These are phyloP conservation scores for Microcebus lehilahytsara DNA, from an alignment of 2,113 vertebrate genomes.

Conservation along the genomic window DNA sequence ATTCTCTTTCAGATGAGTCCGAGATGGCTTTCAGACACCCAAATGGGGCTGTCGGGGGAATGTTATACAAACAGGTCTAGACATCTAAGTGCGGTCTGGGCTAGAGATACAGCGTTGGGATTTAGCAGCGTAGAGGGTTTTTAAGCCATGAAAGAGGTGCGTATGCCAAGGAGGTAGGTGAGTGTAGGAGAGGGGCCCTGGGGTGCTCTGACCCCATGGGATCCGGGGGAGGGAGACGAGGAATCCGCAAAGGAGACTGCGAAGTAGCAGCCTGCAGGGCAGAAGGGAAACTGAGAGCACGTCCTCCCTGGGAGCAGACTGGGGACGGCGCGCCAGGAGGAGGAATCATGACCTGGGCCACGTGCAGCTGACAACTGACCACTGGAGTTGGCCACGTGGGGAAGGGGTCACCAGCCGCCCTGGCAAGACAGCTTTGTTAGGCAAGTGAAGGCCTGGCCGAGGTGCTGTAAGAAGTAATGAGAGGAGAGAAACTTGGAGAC, in stretches of 20 bases:
- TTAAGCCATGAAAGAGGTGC: neutral
- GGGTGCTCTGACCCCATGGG: neutral
- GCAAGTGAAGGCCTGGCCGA: rapidly evolving
- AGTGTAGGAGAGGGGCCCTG: neutral
- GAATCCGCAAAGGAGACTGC: neutral
- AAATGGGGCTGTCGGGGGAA: neutral
- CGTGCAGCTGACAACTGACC: neutral
- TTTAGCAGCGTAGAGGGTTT: neutral
- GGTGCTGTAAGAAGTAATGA: neutral
- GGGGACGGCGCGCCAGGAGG: neutral
- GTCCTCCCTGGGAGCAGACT: neutral
- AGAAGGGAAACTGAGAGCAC: no score
- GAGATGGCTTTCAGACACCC: neutral
- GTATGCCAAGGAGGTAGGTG: neutral
- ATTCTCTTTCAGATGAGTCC: neutral
- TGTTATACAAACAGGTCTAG: neutral
- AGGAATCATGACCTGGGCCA: neutral
- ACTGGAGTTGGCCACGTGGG: rapidly evolving
- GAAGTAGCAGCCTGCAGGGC: neutral
- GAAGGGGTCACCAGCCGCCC: neutral
- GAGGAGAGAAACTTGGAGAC: neutral
- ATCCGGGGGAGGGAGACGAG: neutral
- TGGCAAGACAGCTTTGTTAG: neutral
- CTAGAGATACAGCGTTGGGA: neutral
- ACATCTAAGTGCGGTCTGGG: neutral